A percentile compares a stretch with the other conserved stretches of the same genome.
Evolutionary conservation across 2,113 vertebrate species (phyloP).

Genomic region (Lota lota): DNA sequence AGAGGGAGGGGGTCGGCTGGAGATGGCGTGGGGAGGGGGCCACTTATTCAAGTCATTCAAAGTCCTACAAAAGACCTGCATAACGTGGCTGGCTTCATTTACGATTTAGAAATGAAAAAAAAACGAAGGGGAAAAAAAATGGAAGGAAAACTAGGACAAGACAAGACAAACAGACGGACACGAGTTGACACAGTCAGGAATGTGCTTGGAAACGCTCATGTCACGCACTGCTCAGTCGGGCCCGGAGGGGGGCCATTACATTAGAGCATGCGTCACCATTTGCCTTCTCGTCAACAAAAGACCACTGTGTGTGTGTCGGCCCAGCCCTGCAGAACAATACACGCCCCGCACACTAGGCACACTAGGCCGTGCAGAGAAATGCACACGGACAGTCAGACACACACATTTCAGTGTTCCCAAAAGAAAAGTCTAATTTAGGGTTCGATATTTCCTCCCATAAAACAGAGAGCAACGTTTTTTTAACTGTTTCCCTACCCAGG

Average conservation of each 20-base stretch:
- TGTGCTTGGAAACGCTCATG: slow-evolving; percentile 10
- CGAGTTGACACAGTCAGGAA: no score
- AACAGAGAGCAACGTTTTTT: no score
- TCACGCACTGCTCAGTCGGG: slow-evolving; percentile 26
- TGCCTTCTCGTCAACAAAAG: slow-evolving; percentile 48
- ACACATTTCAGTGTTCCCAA: neutral
- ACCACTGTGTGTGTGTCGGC: slow-evolving; percentile 31
- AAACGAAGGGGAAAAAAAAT: neutral
- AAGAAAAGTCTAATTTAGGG: neutral
- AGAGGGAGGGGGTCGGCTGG: no score
- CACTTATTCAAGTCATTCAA: no score
- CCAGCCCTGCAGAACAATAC: slow-evolving; percentile 38
- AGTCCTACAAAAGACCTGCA: neutral
- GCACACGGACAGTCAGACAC: neutral
- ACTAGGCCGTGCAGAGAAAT: slow-evolving; percentile 22
- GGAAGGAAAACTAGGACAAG: neutral
- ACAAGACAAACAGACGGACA: slow-evolving; percentile 14
- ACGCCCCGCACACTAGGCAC: slow-evolving; percentile 32
- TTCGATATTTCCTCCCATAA: neutral
- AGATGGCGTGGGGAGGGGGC: no score
- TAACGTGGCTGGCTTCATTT: neutral
- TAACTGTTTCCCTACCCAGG: no score
- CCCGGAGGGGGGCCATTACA: slow-evolving; percentile 26
- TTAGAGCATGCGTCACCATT: slow-evolving; percentile 41
- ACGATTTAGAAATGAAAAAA: neutral